Conservation (phyloP, 37 sponge, comb jelly and placozoan genomes). For the Eunapius fragilis region DNA sequence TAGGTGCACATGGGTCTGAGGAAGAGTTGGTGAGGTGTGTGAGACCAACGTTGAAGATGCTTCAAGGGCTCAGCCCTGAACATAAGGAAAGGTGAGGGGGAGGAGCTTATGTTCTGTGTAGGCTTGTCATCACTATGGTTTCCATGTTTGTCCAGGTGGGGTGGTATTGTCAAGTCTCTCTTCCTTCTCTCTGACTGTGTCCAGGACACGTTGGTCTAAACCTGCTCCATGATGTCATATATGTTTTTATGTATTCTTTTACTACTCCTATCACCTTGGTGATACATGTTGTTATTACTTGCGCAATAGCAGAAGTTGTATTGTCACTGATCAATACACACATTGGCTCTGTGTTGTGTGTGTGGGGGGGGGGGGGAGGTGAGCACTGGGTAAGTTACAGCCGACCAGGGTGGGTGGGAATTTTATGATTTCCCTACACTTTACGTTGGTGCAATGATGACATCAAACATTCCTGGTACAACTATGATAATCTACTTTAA, state of each 20-base stretch:
- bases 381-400: no score
- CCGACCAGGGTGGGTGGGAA: no score
- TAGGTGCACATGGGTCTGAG: neutral
- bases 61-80: conserved; percentile 7
- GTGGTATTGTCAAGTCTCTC: neutral
- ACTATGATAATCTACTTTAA: no score
- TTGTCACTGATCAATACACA: no score
- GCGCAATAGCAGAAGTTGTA: no score
- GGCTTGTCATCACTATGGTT: neutral
- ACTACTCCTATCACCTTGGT: neutral
- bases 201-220: neutral
- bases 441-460: no score
- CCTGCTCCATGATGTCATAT: neutral
- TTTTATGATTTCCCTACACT: no score
- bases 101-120: neutral
- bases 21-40: conserved; percentile 29
- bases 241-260: neutral
- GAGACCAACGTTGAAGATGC: neutral
- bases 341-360: no score
- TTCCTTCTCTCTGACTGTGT: neutral
- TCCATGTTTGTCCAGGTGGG: neutral
- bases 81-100: conserved; percentile 2
- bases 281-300: no score
- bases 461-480: no score
- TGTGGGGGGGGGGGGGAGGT: no score